phyloP scores from a whole-genome alignment of 2,888 invertebrate species.

The Agonopterix alstromeriana region DNA sequence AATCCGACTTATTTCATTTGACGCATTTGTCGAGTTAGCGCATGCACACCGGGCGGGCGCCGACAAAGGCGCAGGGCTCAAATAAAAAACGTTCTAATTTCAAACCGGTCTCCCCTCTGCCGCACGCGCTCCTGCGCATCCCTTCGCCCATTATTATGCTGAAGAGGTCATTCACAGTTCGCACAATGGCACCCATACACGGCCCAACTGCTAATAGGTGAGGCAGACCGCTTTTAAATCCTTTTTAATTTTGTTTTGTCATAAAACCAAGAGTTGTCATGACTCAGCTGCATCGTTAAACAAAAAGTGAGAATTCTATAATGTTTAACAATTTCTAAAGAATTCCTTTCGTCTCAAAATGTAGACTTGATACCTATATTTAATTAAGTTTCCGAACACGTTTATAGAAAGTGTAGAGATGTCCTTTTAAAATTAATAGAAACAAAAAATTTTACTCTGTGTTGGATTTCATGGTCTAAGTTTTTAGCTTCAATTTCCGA shows the following conservation, averaged over 20 bases:
- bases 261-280: conserved; percentile 4
- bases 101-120: conserved; percentile 70
- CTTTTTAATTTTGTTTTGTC: conserved; percentile 20
- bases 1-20: conserved; percentile 72
- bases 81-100: conserved; percentile 75
- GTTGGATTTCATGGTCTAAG: no score
- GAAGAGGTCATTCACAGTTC: conserved; percentile 76
- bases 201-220: conserved; percentile 50
- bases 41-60: conserved; percentile 69
- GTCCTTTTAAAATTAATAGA: no score
- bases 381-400: no score
- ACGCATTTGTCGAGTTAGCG: conserved; percentile 76
- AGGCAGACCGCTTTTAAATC: conserved; percentile 36
- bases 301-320: not conserved
- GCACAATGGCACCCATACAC: conserved; percentile 64
- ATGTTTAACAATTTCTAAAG: no score
- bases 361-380: no score
- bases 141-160: conserved; percentile 70
- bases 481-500: no score
- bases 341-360: no score
- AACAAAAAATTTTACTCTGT: no score
- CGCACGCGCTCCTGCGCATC: conserved; percentile 74
- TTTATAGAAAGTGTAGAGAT: no score
- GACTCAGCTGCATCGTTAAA: not conserved
- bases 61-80: conserved; percentile 59